Evolutionary conservation across 2,113 vertebrate genomes (phyloP).

Genomic region (Campylomormyrus numenius): DNA sequence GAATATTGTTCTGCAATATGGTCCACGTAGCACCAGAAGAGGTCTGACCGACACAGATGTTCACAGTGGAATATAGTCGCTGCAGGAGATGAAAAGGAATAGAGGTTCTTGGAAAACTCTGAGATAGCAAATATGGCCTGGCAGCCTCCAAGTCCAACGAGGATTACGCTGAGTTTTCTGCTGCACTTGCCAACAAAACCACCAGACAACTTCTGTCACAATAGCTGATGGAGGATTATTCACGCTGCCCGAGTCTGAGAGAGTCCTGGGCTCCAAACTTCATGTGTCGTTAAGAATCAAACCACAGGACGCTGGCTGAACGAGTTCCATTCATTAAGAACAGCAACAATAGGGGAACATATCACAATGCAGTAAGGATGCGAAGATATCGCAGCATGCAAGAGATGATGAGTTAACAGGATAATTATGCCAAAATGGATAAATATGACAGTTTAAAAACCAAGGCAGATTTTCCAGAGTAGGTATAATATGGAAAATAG

Average conservation of each 20-base stretch:
- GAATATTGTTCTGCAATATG: not conserved
- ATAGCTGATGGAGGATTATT: not conserved
- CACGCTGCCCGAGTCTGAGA: not conserved
- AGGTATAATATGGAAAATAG: not conserved
- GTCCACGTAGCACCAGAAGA: conserved; percentile 16
- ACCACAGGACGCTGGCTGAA: not conserved
- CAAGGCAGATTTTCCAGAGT: not conserved
- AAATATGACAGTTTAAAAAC: not conserved
- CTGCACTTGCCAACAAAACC: conserved; percentile 12
- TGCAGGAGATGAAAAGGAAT: not conserved
- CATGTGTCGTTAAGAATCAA: not conserved
- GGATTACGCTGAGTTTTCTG: not conserved
- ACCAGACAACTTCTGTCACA: conserved; percentile 8
- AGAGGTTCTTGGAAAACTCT: conserved; percentile 21
- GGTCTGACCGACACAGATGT: conserved; percentile 8
- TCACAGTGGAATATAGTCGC: conserved; percentile 11
- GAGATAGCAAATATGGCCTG: conserved; percentile 43
- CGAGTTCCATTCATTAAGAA: not conserved
- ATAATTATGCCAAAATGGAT: not conserved
- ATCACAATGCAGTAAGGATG: not conserved
- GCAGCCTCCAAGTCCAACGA: conserved; percentile 31
- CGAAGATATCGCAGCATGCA: not conserved
- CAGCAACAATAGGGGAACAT: not conserved
- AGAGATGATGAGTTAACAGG: not conserved
- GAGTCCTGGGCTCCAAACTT: not conserved